Evolutionary conservation across 2,113 vertebrate genomes (phyloP).

Genomic region (Typhlomys cinereus): DNA sequence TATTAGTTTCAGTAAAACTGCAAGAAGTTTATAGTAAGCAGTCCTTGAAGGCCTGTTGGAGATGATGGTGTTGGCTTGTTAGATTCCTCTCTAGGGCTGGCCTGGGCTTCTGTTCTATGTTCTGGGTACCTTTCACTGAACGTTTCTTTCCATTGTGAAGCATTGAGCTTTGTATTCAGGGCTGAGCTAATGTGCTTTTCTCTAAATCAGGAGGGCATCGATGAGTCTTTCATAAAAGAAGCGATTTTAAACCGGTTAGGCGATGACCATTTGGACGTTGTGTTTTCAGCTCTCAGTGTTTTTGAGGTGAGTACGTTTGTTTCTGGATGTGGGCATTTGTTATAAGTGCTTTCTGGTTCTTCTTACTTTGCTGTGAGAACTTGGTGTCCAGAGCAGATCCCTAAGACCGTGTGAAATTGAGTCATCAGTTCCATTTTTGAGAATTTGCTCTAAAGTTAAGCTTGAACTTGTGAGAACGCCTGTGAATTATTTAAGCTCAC

Average conservation of each 20-base stretch:
- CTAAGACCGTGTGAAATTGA: background rate
- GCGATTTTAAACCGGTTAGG: conserved; percentile 89
- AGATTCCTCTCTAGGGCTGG: background rate
- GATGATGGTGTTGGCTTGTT: background rate
- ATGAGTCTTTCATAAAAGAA: conserved; percentile 91
- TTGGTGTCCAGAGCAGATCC: background rate
- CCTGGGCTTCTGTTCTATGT: background rate
- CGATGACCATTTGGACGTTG: conserved; percentile 91
- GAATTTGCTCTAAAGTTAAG: background rate
- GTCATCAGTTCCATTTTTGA: conserved; percentile 1
- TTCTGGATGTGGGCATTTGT: background rate
- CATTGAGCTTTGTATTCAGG: background rate
- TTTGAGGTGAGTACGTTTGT: conserved; percentile 86
- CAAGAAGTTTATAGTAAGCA: background rate
- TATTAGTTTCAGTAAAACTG: background rate
- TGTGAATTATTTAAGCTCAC: conserved; percentile 24
- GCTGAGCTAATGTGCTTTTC: background rate
- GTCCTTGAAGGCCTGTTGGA: background rate
- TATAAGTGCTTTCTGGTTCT: background rate
- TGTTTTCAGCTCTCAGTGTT: conserved; percentile 86
- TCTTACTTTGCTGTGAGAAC: background rate
- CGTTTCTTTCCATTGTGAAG: background rate
- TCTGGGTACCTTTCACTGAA: background rate
- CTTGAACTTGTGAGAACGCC: background rate
- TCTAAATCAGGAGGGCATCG: conserved; percentile 87